These are phyloP conservation scores for Operophtera brumata DNA, from an alignment of 2,888 invertebrate species.

Conservation along the genomic window DNA sequence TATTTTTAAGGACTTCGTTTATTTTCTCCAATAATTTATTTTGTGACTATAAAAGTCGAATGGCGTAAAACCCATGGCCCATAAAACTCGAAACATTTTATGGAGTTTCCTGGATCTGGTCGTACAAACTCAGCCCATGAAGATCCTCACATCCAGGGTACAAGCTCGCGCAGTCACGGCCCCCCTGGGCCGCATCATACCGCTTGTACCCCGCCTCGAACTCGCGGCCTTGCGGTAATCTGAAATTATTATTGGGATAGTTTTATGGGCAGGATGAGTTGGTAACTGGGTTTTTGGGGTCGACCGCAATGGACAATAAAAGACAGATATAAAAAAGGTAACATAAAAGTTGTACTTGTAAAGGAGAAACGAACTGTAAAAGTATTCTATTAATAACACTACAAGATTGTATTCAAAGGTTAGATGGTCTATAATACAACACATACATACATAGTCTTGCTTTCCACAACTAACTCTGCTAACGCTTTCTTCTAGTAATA, in stretches of 20 bases:
- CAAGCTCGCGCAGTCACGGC: slow-evolving; percentile 45
- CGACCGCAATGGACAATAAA: slow-evolving; percentile 1
- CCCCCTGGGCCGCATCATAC: slow-evolving; percentile 72
- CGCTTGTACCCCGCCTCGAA: slow-evolving; percentile 58
- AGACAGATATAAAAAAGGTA: neutral
- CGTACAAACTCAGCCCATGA: slow-evolving; percentile 25
- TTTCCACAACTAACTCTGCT: no score
- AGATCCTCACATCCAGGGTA: slow-evolving; percentile 52
- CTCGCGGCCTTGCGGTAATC: slow-evolving; percentile 66
- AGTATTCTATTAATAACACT: no score
- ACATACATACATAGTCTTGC: no score
- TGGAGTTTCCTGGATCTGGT: neutral
- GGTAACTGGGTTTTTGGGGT: slow-evolving; percentile 11
- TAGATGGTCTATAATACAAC: no score
- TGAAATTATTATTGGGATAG: slow-evolving; percentile 49
- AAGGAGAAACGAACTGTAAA: no score
- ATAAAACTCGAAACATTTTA: neutral
- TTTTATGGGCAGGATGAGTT: slow-evolving; percentile 28
- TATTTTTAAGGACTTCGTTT: no score
- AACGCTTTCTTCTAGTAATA: no score
- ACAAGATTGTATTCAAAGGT: no score
- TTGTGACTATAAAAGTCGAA: neutral
- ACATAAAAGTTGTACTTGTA: neutral
- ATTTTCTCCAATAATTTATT: no score
- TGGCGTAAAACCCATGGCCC: no score